Conservation (phyloP, 2,888 invertebrate genomes). For the Norana najaformis region DNA sequence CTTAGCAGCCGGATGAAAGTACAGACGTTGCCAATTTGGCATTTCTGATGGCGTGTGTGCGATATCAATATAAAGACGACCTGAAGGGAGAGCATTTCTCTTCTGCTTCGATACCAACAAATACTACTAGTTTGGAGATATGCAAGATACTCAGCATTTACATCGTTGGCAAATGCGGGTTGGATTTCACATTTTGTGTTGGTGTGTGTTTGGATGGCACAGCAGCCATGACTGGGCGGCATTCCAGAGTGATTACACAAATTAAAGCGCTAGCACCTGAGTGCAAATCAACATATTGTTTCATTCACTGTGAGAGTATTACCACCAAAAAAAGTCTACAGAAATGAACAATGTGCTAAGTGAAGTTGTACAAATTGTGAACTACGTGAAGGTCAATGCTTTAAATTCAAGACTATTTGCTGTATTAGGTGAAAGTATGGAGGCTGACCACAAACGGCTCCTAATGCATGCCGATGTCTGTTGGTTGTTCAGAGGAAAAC, state of each 20-base stretch:
- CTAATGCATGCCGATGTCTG: not conserved
- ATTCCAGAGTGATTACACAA: not conserved
- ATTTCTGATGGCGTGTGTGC: too few relatives aligned
- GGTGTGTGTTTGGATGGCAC: not conserved
- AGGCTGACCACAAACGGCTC: not conserved
- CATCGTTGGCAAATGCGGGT: not conserved
- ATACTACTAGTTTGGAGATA: not conserved
- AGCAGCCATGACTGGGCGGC: not conserved
- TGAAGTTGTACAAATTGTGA: not conserved
- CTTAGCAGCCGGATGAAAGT: too few relatives aligned
- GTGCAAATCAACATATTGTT: conserved; percentile 1
- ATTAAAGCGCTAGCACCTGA: not conserved
- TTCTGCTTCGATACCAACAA: too few relatives aligned
- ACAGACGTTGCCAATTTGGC: too few relatives aligned
- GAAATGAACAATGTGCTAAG: conserved; percentile 8
- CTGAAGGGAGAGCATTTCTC: too few relatives aligned
- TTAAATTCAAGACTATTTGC: not conserved
- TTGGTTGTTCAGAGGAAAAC: not conserved
- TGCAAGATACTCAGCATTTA: not conserved
- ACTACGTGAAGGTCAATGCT: not conserved
- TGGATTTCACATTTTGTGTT: conserved; percentile 4
- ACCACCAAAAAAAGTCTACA: not conserved
- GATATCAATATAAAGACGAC: too few relatives aligned
- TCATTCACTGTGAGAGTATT: not conserved
- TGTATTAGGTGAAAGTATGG: not conserved